These are phyloP conservation scores for Zygothrica quintamaculata DNA, from an alignment of 2,888 invertebrate species.

Conservation along the genomic window DNA sequence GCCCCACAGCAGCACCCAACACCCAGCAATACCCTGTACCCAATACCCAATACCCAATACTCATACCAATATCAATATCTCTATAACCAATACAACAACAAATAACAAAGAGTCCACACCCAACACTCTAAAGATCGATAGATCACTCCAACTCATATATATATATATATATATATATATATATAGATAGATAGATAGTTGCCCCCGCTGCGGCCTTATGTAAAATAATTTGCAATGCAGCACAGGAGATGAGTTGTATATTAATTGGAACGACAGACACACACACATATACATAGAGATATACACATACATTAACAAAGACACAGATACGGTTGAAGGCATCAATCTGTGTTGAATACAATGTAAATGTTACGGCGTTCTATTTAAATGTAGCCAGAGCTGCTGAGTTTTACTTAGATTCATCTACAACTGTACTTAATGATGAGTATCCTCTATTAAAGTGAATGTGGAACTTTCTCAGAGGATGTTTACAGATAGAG, in stretches of 20 bases:
- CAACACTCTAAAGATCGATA: background rate
- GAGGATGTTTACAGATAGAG: no score
- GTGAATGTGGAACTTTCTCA: constrained; percentile 30
- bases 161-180: constrained; percentile 9
- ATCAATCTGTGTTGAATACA: constrained; percentile 2
- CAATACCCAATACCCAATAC: background rate
- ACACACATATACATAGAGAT: constrained; percentile 9
- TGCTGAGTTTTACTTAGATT: background rate
- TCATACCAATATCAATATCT: background rate
- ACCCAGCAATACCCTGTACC: background rate
- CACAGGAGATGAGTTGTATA: constrained; percentile 75
- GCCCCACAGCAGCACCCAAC: constrained; percentile 12
- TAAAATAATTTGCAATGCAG: constrained; percentile 75
- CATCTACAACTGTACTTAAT: constrained; percentile 36
- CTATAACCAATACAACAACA: no score
- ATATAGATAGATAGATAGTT: constrained; percentile 10
- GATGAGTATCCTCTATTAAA: constrained; percentile 55
- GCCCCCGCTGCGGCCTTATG: constrained; percentile 56
- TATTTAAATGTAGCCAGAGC: constrained; percentile 29
- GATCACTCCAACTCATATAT: constrained; percentile 16
- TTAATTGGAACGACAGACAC: constrained; percentile 65
- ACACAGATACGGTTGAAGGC: background rate
- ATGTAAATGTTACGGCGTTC: constrained; percentile 41
- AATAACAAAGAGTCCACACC: no score
- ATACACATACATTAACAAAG: constrained; percentile 3